Base-by-base conservation (phyloP, 2,113 vertebrate species). In the Heloderma charlesbogerti region DNA sequence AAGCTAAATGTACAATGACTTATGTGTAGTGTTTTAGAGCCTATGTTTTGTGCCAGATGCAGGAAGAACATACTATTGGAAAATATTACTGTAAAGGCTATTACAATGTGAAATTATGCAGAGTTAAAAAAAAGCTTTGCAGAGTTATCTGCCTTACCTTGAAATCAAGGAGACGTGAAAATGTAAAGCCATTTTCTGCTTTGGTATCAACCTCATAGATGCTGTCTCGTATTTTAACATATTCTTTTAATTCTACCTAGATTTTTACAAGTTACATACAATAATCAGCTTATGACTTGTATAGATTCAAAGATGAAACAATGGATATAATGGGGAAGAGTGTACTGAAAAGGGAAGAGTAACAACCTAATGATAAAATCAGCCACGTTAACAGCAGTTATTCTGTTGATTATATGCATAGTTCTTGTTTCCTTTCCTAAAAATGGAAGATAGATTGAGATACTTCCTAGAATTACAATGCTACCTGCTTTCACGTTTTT, bases 161-260 rank as follows among this genome's bases (percentile, higher is more conserved):
- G 90, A 97, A 98, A 94, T 96, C 96, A 34, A 99, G 97, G 60
- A 97, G 92, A 34, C 98, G 98, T 40, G 98, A 98, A 93, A 99
- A 98, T 66, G 89, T 96, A 63, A 99, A 98, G 85, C 98, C 96
- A 0, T 97, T 95, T 69, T 98, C 98, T 89, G 98, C 96, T 94
- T 95, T 98, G 81, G 95, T 96, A 93, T 99, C 97, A 66, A 99
- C 97, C 81, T 98, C 97, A 63, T 99, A 99, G 94, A 99, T 98
- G 40, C 95, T 90, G 88, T 99, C 98, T 2, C 80, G 93, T 91
- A 99, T 95, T 97, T 99, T 99, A 16, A 99, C 89, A 1, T 98
- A 99, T 91, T 99, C 99, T 91, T 98, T 99, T 92, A 99, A 95
- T 94, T 99, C 97, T 1, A 99, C 98, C 99, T 99, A 94, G 27